Evolutionary conservation across 2,888 invertebrate genomes (phyloP), one percentile per base, ranked within the genome.

Genomic region (Palloptera scutellata): DNA sequence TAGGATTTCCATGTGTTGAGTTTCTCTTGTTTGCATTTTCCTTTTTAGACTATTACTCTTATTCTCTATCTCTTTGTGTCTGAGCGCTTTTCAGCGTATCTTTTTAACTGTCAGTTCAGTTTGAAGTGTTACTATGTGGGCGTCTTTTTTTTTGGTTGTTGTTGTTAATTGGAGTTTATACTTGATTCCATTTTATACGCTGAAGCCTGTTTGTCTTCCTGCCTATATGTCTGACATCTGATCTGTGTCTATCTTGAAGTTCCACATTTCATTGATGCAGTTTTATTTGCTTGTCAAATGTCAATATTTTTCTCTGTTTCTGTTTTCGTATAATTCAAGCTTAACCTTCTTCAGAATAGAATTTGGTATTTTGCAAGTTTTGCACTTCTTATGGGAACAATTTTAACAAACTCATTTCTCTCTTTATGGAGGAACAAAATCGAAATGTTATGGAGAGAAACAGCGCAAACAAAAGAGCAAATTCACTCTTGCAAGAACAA

Each of bases 71-170:
- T 15, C 43, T 63, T 63, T 48, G 63, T 55, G 54, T 55, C 48
- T 17, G 6, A 45, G 45, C 20, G 45, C 54, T 63, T 63, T 63
- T 55, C 63, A 55, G 43, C 57, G 20, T 15, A 55, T 53, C 54
- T 20, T 42, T 63, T 63, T 45, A 9, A 40, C 63, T 63, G 63
- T 55, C 55, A 63, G 63, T 40, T 55, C 57, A 55, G 54, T 63
- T n/a, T n/a, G n/a, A n/a, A n/a, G 10, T 54, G 15, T 45, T 15
- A 13, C 45, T 3, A 43, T 13, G 43, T 17, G 43, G 58, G 43
- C 17, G 11, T 55, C 30, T 15, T n/a, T 20, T 30, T 63, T 30
- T 12, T 61, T 30, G 55, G 12, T 42, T 48, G 53, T 55, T 63
- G 55, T 45, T 6, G 60, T 48, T 48, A 55, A 41, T 62, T 62